Conservation (phyloP, 2,888 invertebrate genomes). For the Brenthis ino region DNA sequence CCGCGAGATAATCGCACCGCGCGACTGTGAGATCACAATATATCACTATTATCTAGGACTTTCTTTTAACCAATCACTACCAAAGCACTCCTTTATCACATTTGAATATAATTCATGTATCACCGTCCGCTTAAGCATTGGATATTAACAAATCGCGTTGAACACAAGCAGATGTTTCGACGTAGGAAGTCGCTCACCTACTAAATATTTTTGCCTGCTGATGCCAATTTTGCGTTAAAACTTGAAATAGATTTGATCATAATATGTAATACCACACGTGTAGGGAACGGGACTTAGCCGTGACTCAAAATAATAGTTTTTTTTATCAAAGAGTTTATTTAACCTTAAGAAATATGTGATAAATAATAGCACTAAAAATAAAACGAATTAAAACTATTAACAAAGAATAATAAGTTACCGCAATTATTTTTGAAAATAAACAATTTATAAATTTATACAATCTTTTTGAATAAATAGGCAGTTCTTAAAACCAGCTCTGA, state of each 20-base stretch:
- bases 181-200: constrained; percentile 28
- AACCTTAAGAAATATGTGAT: not conserved
- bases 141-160: no score
- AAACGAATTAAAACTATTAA: no score
- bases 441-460: no score
- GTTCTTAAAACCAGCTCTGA: no score
- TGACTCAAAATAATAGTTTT: not conserved
- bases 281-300: not conserved
- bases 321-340: not conserved
- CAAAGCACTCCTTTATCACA: not conserved
- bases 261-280: constrained; percentile 23
- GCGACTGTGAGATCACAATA: constrained; percentile 32
- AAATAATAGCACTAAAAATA: no score
- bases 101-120: not conserved
- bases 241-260: constrained; percentile 27
- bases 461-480: no score
- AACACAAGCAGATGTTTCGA: constrained; percentile 23
- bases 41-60: constrained; percentile 40
- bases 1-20: constrained; percentile 50
- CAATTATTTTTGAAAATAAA: no score
- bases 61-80: constrained; percentile 30
- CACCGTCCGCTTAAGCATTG: not conserved
- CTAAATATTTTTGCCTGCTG: constrained; percentile 24
- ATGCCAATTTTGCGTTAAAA: constrained; percentile 20
- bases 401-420: no score